These are phyloP conservation scores for Hanleya hanleyi DNA, from an alignment of 2,888 invertebrate species.

Conservation along the genomic window DNA sequence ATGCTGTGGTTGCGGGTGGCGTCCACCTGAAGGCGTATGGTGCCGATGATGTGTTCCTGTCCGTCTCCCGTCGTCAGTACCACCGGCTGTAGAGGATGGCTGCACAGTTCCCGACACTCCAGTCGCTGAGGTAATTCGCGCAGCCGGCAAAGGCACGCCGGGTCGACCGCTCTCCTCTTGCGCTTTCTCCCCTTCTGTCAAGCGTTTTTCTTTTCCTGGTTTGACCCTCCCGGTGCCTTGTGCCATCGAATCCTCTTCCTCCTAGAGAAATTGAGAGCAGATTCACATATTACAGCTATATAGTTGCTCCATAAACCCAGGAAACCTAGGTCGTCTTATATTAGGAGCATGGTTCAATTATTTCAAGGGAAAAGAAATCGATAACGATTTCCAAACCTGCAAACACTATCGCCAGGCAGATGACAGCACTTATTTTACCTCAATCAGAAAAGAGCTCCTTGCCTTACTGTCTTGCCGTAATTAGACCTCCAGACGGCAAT, in stretches of 20 bases:
- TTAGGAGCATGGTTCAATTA: background rate
- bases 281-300: too few relatives aligned
- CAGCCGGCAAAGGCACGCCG: background rate
- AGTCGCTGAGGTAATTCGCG: background rate
- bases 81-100: too few relatives aligned
- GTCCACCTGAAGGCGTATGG: background rate
- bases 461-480: too few relatives aligned
- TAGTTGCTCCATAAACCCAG: too few relatives aligned
- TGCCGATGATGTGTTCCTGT: constrained; percentile 9
- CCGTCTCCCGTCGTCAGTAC: too few relatives aligned
- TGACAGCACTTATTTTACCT: constrained; percentile 8
- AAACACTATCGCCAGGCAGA: background rate
- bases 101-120: too few relatives aligned
- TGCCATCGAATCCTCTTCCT: constrained; percentile 61
- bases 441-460: constrained; percentile 6
- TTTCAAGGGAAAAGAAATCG: background rate
- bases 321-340: too few relatives aligned
- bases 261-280: constrained; percentile 32
- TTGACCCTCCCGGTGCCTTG: constrained; percentile 56
- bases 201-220: constrained; percentile 42
- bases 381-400: background rate
- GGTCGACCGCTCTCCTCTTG: constrained; percentile 34
- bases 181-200: constrained; percentile 21
- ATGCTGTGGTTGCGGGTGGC: background rate
- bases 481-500: too few relatives aligned